These are phyloP conservation scores for Drosophila merina DNA, from an alignment of 2,888 invertebrate species.

Conservation along the genomic window DNA sequence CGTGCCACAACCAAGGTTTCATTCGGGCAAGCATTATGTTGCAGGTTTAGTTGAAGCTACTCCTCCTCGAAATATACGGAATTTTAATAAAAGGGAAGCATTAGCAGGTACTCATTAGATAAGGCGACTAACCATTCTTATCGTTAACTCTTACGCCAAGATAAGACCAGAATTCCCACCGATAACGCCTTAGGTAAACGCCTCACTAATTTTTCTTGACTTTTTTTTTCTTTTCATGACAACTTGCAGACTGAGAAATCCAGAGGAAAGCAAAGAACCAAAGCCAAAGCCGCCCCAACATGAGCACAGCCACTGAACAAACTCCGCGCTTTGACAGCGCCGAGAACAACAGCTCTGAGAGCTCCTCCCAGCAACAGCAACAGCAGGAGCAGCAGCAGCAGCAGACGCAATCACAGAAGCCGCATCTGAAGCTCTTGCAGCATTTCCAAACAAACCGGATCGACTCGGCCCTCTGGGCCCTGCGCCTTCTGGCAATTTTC, in stretches of 20 bases:
- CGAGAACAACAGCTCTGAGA: constrained; percentile 48
- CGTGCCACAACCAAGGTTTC: not conserved
- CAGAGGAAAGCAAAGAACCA: constrained; percentile 7
- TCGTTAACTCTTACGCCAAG: constrained; percentile 12
- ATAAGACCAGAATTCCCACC: constrained; percentile 30
- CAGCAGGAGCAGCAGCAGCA: constrained; percentile 38
- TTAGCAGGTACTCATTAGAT: constrained; percentile 16
- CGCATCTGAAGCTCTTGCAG: constrained; percentile 85
- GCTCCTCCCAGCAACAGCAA: constrained; percentile 50
- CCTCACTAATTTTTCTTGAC: constrained; percentile 14
- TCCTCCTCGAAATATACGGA: not conserved
- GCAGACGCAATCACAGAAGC: constrained; percentile 62
- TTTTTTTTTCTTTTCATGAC: constrained; percentile 16
- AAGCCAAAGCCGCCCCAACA: constrained; percentile 34
- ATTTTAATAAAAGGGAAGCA: constrained; percentile 3
- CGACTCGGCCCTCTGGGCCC: constrained; percentile 94
- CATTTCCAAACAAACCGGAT: constrained; percentile 93
- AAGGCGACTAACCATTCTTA: constrained; percentile 19
- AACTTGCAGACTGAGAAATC: constrained; percentile 29
- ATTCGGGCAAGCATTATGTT: not conserved
- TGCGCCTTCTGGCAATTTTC: constrained; percentile 92
- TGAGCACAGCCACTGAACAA: constrained; percentile 73
- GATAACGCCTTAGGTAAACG: constrained; percentile 40
- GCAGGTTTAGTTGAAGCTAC: not conserved
- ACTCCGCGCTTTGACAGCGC: constrained; percentile 57